Evolutionary conservation across 2,797 vertebrate species (phyloP).

Genomic region (Gymnopithys bicolor): DNA sequence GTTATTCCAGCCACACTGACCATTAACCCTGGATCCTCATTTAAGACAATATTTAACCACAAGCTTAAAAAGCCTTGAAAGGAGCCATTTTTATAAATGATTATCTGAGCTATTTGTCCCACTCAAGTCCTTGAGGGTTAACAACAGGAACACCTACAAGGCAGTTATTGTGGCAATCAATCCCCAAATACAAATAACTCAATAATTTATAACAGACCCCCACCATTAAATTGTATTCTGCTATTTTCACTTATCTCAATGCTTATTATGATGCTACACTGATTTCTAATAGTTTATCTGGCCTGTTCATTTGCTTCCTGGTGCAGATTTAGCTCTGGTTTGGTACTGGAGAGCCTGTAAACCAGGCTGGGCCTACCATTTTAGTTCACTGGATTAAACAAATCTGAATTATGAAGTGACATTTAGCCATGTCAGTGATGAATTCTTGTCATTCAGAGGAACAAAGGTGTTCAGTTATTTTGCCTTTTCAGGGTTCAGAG

Average conservation of each 20-base stretch:
- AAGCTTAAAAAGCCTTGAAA: constrained; percentile 30
- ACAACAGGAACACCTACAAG: constrained; percentile 18
- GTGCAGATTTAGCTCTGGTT: background rate
- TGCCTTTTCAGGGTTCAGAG: background rate
- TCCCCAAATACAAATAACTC: constrained; percentile 3
- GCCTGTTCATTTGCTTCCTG: background rate
- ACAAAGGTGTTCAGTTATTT: background rate
- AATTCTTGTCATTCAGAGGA: background rate
- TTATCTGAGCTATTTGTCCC: constrained; percentile 9
- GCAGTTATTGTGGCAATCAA: background rate
- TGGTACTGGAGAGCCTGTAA: background rate
- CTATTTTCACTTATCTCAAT: constrained; percentile 1
- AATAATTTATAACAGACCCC: background rate
- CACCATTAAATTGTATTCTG: background rate
- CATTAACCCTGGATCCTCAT: constrained; percentile 4
- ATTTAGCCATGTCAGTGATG: background rate
- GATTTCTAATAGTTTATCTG: background rate
- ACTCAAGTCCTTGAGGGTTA: constrained; percentile 6
- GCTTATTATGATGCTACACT: background rate
- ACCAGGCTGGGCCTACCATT: background rate
- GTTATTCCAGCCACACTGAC: constrained; percentile 12
- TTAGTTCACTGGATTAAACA: background rate
- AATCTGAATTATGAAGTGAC: background rate
- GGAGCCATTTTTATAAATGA: background rate
- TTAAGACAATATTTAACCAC: constrained; percentile 47